Conservation (phyloP, 2,797 vertebrate species). For the Girardinus metallicus region DNA sequence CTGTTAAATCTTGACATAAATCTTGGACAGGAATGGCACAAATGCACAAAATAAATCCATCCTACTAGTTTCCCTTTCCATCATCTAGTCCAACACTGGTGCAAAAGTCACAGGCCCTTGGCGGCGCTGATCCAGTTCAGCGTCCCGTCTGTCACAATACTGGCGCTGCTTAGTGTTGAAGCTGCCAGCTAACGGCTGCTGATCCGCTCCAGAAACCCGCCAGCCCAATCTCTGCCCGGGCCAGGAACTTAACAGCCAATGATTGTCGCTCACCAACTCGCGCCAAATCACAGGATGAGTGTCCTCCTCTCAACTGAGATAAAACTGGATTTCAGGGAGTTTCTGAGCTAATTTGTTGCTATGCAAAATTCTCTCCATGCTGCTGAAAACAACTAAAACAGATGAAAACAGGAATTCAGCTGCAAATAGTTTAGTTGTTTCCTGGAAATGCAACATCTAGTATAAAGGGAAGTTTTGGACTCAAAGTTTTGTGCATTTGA, state of each 20-base stretch:
- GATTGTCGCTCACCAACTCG: conserved; percentile 20
- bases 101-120: conserved; percentile 63
- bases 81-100: conserved; percentile 42
- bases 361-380: conserved; percentile 27
- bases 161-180: conserved; percentile 40
- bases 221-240: conserved; percentile 39
- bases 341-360: conserved; percentile 30
- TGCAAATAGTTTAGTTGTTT: background rate
- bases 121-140: conserved; percentile 47
- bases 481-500: background rate
- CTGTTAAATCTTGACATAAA: background rate
- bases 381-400: background rate
- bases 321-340: conserved; percentile 22
- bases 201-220: conserved; percentile 38
- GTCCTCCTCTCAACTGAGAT: conserved; percentile 20
- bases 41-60: background rate
- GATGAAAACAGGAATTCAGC: background rate
- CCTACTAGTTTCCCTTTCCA: conserved; percentile 14
- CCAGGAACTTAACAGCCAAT: conserved; percentile 42
- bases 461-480: background rate
- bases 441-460: background rate
- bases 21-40: background rate
- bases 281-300: conserved; percentile 47
- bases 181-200: conserved; percentile 60
- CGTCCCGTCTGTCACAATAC: conserved; percentile 67